Conservation (phyloP, 2,888 invertebrate species). For the Pachliopta kotzebuea region DNA sequence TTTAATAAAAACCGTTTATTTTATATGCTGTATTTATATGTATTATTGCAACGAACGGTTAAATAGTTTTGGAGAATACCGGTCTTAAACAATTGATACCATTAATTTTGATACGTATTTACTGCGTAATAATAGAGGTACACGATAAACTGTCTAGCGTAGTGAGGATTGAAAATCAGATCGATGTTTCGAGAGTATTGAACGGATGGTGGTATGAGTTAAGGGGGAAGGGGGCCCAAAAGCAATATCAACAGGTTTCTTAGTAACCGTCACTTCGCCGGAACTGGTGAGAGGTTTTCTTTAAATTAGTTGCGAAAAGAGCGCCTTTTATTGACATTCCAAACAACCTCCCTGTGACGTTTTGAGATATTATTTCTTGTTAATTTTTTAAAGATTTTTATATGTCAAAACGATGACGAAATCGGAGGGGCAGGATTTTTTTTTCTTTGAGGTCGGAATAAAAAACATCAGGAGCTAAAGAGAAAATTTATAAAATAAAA, state of each 20-base stretch:
- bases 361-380: not conserved
- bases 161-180: slow-evolving; percentile 25
- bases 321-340: slow-evolving; percentile 24
- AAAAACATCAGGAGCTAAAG: too few species aligned
- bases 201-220: slow-evolving; percentile 30
- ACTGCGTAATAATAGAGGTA: slow-evolving; percentile 5
- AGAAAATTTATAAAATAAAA: too few species aligned
- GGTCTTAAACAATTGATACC: not conserved
- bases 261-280: slow-evolving; percentile 39
- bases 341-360: slow-evolving; percentile 29
- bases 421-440: too few species aligned
- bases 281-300: slow-evolving; percentile 27
- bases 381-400: not conserved
- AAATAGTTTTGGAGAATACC: not conserved
- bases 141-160: slow-evolving; percentile 10
- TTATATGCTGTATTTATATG: too few species aligned
- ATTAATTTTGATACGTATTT: not conserved
- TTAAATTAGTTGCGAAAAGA: slow-evolving; percentile 27
- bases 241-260: slow-evolving; percentile 49
- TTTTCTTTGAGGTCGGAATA: too few species aligned
- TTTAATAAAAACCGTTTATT: too few species aligned
- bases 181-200: slow-evolving; percentile 25
- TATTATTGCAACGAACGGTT: too few species aligned
- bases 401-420: too few species aligned
- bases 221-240: slow-evolving; percentile 24